phyloP scores from a whole-genome alignment of 2,113 vertebrate genomes.

The Ursus arctos region DNA sequence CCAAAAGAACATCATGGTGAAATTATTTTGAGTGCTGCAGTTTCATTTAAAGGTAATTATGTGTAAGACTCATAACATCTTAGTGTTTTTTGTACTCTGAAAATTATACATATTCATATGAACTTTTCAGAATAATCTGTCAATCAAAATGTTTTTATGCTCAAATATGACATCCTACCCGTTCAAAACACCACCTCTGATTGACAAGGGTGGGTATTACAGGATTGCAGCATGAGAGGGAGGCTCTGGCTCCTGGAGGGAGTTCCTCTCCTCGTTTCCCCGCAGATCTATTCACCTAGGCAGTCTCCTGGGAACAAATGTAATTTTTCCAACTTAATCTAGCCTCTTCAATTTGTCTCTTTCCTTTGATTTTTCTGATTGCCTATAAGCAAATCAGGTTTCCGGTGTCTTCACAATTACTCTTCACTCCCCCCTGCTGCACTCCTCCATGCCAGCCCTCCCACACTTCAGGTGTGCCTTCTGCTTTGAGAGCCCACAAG shows the following conservation, averaged over 20 bases:
- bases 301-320: not conserved
- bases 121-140: slow-evolving; percentile 45
- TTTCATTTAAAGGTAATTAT: slow-evolving; percentile 64
- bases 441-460: not conserved
- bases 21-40: not conserved
- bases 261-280: not conserved
- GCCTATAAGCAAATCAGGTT: not conserved
- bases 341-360: not conserved
- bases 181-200: slow-evolving; percentile 47
- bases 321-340: not conserved
- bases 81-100: slow-evolving; percentile 50
- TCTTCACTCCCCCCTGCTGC: not conserved
- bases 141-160: slow-evolving; percentile 62
- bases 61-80: not conserved
- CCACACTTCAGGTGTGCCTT: not conserved
- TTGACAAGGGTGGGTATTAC: not conserved
- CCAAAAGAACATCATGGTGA: not conserved
- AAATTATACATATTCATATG: slow-evolving; percentile 62
- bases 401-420: not conserved
- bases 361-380: not conserved
- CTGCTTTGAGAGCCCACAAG: too few species aligned
- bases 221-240: not conserved
- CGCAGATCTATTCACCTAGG: not conserved
- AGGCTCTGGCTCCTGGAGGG: not conserved
- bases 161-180: not conserved